Conservation (phyloP, 2,113 vertebrate genomes). For the Halichoerus grypus region DNA sequence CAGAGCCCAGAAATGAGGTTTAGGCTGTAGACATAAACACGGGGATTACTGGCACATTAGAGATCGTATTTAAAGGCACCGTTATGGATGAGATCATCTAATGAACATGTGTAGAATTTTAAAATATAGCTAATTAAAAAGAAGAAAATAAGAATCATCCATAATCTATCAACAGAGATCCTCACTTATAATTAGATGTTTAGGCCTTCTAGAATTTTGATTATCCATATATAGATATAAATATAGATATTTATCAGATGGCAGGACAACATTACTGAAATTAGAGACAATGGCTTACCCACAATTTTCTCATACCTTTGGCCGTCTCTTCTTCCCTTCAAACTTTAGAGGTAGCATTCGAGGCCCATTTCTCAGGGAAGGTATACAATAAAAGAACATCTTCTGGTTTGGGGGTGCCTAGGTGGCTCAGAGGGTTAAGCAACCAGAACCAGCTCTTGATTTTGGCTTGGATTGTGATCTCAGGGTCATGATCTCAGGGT, state of each 20-base stretch:
- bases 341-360: fast-evolving
- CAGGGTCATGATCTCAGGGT: neutral
- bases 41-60: neutral
- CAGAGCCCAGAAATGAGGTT: neutral
- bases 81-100: neutral
- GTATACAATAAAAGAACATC: no score
- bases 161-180: neutral
- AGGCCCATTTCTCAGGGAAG: neutral
- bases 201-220: neutral
- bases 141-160: neutral
- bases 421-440: neutral
- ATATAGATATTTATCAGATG: fast-evolving
- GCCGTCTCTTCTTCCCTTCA: neutral
- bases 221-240: neutral
- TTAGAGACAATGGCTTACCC: neutral
- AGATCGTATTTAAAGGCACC: neutral
- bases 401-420: neutral
- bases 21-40: neutral
- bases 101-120: neutral
- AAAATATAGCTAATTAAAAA: neutral
- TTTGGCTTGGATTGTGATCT: neutral
- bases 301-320: no score
- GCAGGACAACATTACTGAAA: neutral
- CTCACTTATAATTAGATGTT: neutral
- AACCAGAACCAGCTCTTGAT: neutral